These are phyloP conservation scores for Sebastes vulpes DNA, from an alignment of 2,797 vertebrate species.

Conservation along the genomic window DNA sequence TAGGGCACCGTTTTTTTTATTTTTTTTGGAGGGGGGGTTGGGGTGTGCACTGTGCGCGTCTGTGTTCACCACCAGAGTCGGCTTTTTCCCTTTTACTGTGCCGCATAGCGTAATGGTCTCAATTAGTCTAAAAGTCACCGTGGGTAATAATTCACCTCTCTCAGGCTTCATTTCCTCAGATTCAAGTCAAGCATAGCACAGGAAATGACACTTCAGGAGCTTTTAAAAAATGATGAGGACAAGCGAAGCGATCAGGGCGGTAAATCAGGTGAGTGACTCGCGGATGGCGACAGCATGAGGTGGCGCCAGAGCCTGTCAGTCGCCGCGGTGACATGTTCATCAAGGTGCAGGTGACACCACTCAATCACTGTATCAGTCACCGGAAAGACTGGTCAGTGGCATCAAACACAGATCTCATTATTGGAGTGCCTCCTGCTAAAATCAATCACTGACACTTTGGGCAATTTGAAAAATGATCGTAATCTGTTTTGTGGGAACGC, in stretches of 20 bases:
- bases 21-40: background rate
- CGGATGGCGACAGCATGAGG: conserved; percentile 37
- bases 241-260: conserved; percentile 63
- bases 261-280: conserved; percentile 75
- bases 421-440: conserved; percentile 15
- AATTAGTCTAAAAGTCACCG: conserved; percentile 82
- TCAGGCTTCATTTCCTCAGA: conserved; percentile 81
- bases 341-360: conserved; percentile 67
- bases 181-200: conserved; percentile 76
- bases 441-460: conserved; percentile 55
- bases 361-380: conserved; percentile 65
- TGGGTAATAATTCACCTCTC: conserved; percentile 82
- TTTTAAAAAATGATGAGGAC: conserved; percentile 82
- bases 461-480: conserved; percentile 47
- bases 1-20: conserved; percentile 35
- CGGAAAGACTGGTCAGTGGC: conserved; percentile 41
- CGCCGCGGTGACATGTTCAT: conserved; percentile 72
- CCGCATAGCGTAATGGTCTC: conserved; percentile 72
- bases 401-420: conserved; percentile 58
- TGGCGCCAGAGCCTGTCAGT: conserved; percentile 53
- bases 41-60: background rate
- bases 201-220: conserved; percentile 85
- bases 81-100: conserved; percentile 20
- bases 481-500: conserved; percentile 19
- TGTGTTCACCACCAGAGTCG: conserved; percentile 33